Evolutionary conservation across 2,888 invertebrate genomes (phyloP), one percentile per base, ranked within the genome.

Genomic region (Stictocephala bisonia): DNA sequence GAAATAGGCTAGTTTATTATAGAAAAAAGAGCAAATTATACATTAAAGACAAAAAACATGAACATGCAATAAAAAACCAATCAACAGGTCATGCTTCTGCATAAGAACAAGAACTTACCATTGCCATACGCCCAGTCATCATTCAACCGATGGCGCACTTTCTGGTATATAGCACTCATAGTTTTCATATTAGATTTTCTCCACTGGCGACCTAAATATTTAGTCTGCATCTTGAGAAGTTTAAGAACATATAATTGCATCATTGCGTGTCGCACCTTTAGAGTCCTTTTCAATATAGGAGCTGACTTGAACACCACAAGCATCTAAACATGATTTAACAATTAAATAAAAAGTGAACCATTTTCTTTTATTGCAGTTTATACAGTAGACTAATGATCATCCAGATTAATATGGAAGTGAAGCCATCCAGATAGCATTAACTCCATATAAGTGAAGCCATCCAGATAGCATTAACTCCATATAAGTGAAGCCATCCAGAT

Each of bases 91-190:
- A n/a, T n/a, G n/a, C n/a, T n/a, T n/a, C n/a, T n/a, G 7, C 15
- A n/a, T 58, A 4, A 26, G 11, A 20, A n/a, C n/a, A n/a, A n/a
- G n/a, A n/a, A n/a, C n/a, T 60, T 27, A 71, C 71, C 73, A 86
- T 99, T 99, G 69, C 99, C 99, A 86, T 95, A 99, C 2, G 99
- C 99, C 99, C 99, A 99, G 84, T 99, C 99, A 83, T 99, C 99
- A 82, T 98, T 99, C 50, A 99, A 87, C 71, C 98, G 90, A 86
- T 98, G 97, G 27, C 97, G 88, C 1, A 96, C 95, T 87, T 99
- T 98, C 73, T 96, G 93, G 84, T 99, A 99, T 82, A 99, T 99
- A 73, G 98, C 97, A 83, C 98, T 98, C 86, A 99, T 96, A 0
- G 97, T 97, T 84, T 98, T 99, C 98, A 99, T 99, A 83, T 99